phyloP scores from a whole-genome alignment of 2,797 vertebrate genomes.

The Champsocephalus esox region DNA sequence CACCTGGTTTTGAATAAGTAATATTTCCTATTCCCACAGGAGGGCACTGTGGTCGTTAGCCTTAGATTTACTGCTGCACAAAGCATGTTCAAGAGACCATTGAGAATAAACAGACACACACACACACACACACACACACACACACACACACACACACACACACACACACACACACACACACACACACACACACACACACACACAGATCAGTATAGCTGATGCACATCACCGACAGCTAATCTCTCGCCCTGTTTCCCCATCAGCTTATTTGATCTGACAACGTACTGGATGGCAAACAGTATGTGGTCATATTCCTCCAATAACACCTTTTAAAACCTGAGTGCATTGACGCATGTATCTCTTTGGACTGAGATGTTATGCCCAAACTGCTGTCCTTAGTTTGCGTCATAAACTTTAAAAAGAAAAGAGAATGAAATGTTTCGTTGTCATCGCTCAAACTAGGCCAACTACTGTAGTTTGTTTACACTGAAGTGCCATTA shows the following conservation, averaged over 20 bases:
- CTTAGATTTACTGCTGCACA: background rate
- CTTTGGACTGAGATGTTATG: background rate
- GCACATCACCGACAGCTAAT: conserved; percentile 61
- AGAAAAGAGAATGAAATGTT: conserved; percentile 5
- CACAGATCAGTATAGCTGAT: conserved; percentile 39
- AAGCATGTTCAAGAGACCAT: conserved; percentile 39
- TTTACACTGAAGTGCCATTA: conserved; percentile 41
- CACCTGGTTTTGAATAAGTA: conserved; percentile 18
- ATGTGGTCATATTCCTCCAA: conserved; percentile 30
- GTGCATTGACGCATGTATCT: background rate
- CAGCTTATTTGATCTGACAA: conserved; percentile 51
- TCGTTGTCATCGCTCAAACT: conserved; percentile 33
- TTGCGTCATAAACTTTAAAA: conserved; percentile 18
- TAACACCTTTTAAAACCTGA: conserved; percentile 14
- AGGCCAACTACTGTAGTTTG: conserved; percentile 27
- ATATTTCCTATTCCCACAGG: conserved; percentile 56
- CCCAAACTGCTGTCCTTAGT: conserved; percentile 33
- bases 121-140: conserved; percentile 20
- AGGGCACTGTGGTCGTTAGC: conserved; percentile 70
- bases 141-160: conserved; percentile 16
- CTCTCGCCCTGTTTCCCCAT: conserved; percentile 37
- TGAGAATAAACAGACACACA: conserved; percentile 42
- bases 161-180: conserved; percentile 19
- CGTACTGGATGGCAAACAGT: conserved; percentile 38
- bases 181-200: background rate